phyloP scores from a whole-genome alignment of 2,113 vertebrate species.

The Oplegnathus fasciatus region DNA sequence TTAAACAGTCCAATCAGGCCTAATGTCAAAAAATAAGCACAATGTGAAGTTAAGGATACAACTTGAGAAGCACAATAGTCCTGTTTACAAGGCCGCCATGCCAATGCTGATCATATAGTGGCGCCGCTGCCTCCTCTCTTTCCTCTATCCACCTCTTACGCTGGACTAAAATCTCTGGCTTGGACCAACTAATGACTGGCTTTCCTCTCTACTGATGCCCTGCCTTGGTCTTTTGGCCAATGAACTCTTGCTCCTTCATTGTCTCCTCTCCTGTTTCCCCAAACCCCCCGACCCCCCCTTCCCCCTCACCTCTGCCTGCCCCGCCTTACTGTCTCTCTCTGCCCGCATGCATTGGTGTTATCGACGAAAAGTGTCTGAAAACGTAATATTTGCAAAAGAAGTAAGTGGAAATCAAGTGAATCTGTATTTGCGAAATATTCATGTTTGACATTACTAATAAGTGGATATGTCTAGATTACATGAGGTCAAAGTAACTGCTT shows the following conservation, averaged over 20 bases:
- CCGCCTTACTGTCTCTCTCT: constrained; percentile 79
- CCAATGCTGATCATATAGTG: constrained; percentile 59
- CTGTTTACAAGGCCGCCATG: constrained; percentile 73
- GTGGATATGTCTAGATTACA: constrained; percentile 81
- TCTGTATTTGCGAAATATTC: constrained; percentile 75
- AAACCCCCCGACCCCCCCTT: not conserved
- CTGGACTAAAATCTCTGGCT: constrained; percentile 79
- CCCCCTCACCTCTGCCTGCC: constrained; percentile 52
- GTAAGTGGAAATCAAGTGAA: constrained; percentile 75
- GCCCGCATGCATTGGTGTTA: constrained; percentile 95
- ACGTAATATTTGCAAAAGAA: constrained; percentile 75
- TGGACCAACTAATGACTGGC: constrained; percentile 75
- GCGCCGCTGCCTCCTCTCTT: constrained; percentile 63
- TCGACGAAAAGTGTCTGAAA: constrained; percentile 84
- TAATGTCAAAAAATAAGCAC: constrained; percentile 68
- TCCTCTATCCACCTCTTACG: constrained; percentile 55
- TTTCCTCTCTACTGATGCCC: constrained; percentile 71
- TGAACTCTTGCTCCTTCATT: constrained; percentile 69
- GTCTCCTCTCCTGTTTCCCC: constrained; percentile 52
- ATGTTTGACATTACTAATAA: constrained; percentile 82
- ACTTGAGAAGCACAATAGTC: constrained; percentile 77
- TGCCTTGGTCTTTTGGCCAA: constrained; percentile 79
- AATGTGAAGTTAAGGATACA: constrained; percentile 56
- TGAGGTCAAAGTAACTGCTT: constrained; percentile 81
- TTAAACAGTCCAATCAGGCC: constrained; percentile 52